Evolutionary conservation across 2,113 vertebrate genomes (phyloP).

Genomic region (Crotalus helleri): DNA sequence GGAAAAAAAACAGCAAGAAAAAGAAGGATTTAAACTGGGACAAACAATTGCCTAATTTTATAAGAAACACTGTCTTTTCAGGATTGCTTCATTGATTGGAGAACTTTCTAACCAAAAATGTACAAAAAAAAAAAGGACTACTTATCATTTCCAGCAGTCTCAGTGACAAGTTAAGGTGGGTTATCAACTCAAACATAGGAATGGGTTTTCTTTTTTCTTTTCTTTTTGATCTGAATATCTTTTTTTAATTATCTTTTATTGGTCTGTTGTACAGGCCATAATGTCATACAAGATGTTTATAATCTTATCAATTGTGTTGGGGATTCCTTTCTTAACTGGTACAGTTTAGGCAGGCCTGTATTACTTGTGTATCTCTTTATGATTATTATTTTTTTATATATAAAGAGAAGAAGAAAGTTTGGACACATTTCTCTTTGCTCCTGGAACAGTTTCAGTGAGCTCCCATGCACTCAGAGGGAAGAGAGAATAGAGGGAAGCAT

Average conservation of each 20-base stretch:
- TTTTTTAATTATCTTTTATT: constrained; percentile 78
- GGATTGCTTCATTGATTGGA: constrained; percentile 83
- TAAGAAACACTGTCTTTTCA: constrained; percentile 86
- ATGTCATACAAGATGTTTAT: constrained; percentile 87
- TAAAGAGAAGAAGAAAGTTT: constrained; percentile 64
- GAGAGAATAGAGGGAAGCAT: constrained; percentile 56
- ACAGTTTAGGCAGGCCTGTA: constrained; percentile 82
- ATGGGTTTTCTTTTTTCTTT: constrained; percentile 69
- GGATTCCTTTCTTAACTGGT: constrained; percentile 86
- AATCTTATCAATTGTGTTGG: constrained; percentile 81
- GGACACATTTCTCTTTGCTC: constrained; percentile 76
- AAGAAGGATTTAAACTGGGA: constrained; percentile 71
- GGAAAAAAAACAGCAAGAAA: constrained; percentile 54
- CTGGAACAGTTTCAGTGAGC: constrained; percentile 77
- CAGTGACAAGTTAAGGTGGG: constrained; percentile 79
- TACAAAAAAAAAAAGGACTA: constrained; percentile 74
- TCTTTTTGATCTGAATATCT: constrained; percentile 69
- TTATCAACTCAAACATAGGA: constrained; percentile 79
- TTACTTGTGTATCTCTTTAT: constrained; percentile 77
- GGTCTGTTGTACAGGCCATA: constrained; percentile 85
- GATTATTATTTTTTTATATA: constrained; percentile 68
- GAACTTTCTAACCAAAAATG: constrained; percentile 96
- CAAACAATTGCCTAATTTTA: constrained; percentile 80
- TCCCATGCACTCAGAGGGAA: constrained; percentile 63
- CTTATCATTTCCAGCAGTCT: constrained; percentile 81